These are phyloP conservation scores for Himantopus leucocephalus DNA, from an alignment of 2,113 vertebrate genomes.

Conservation along the genomic window DNA sequence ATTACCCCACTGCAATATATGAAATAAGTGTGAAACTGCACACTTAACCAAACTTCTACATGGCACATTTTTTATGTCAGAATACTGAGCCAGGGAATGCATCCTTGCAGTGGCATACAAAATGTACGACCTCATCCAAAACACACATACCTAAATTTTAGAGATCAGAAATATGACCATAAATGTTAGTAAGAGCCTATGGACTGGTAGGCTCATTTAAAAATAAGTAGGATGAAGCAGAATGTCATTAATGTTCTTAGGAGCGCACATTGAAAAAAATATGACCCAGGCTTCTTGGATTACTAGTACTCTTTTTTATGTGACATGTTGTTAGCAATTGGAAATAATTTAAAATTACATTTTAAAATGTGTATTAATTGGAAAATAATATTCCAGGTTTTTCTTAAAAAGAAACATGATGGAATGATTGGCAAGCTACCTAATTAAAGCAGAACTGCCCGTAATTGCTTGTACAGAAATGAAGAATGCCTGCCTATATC, in stretches of 20 bases:
- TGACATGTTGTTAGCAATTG: not conserved
- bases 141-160: not conserved
- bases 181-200: not conserved
- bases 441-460: conserved; percentile 46
- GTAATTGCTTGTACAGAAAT: conserved; percentile 29
- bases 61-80: not conserved
- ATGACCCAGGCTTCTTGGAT: not conserved
- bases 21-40: not conserved
- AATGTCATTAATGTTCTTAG: conserved; percentile 24
- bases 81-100: not conserved
- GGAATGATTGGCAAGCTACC: conserved; percentile 18
- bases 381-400: not conserved
- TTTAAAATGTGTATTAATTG: conserved; percentile 46
- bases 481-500: conserved; percentile 10
- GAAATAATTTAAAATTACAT: conserved; percentile 46
- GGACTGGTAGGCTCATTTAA: not conserved
- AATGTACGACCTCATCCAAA: conserved; percentile 1
- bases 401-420: conserved; percentile 33
- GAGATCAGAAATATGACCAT: not conserved
- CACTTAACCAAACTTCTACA: not conserved
- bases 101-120: not conserved
- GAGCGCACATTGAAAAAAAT: not conserved
- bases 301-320: conserved; percentile 5
- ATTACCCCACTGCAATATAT: not conserved
- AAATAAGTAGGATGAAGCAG: conserved; percentile 11